Evolutionary conservation across 2,113 vertebrate species (phyloP).

Genomic region (Poeciliopsis retropinna): DNA sequence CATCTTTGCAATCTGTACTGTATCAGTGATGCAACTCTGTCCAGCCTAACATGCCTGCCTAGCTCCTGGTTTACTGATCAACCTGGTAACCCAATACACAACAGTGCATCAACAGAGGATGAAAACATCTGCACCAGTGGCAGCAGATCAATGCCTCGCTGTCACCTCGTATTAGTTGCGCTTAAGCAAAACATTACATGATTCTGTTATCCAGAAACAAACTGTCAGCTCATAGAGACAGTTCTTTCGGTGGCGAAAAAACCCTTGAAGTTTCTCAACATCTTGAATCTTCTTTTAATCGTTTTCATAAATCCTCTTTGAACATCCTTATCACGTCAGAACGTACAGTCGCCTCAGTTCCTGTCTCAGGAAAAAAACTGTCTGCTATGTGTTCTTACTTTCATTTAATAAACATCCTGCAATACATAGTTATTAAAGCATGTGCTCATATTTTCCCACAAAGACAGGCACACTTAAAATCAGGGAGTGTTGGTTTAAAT

Average conservation of each 20-base stretch:
- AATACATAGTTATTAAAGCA: conserved; percentile 35
- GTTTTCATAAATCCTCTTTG: conserved; percentile 18
- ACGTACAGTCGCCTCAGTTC: not conserved
- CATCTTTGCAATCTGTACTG: conserved; percentile 2
- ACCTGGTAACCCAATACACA: conserved; percentile 73
- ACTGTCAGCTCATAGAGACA: conserved; percentile 13
- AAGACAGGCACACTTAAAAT: conserved; percentile 37
- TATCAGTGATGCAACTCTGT: conserved; percentile 13
- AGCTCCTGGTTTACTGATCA: conserved; percentile 58
- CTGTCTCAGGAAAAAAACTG: conserved; percentile 4
- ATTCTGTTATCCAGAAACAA: conserved; percentile 78
- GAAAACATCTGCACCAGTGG: conserved; percentile 73
- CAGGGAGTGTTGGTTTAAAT: conserved; percentile 70
- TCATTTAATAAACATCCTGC: conserved; percentile 28
- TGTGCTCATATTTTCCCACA: conserved; percentile 23
- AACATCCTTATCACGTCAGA: not conserved
- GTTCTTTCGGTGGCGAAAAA: no score
- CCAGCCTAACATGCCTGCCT: conserved; percentile 24
- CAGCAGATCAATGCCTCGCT: conserved; percentile 77
- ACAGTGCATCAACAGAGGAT: conserved; percentile 62
- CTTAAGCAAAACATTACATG: conserved; percentile 80
- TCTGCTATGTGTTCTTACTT: conserved; percentile 20
- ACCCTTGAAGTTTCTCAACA: conserved; percentile 40
- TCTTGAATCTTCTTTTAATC: conserved; percentile 37
- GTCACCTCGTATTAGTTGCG: conserved; percentile 73